These are phyloP conservation scores for Neolamprologus brichardi DNA, from an alignment of 2,113 vertebrate species.

Conservation along the genomic window DNA sequence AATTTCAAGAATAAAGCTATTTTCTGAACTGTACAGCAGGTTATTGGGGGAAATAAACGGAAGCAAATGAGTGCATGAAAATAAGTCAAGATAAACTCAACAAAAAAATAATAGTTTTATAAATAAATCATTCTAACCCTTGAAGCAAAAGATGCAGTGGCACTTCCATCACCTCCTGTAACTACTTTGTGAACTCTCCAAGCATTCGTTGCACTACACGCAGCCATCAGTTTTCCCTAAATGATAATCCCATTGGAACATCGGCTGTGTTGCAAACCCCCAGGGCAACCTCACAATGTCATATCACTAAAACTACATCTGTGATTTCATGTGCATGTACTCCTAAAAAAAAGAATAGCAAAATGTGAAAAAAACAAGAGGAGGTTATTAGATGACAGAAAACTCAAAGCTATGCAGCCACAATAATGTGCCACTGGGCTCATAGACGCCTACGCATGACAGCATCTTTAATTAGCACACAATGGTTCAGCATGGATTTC, in stretches of 20 bases:
- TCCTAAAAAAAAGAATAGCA: not conserved
- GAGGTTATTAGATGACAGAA: not conserved
- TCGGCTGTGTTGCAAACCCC: not conserved
- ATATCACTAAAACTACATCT: not conserved
- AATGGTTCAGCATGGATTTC: slow-evolving; percentile 23
- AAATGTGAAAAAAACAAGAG: not conserved
- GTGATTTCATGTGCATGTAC: not conserved
- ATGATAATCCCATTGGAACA: slow-evolving; percentile 27
- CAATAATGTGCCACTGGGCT: slow-evolving; percentile 1
- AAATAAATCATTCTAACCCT: slow-evolving; percentile 28
- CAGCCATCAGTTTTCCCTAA: slow-evolving; percentile 50
- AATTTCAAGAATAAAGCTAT: not conserved
- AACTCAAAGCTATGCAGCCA: not conserved
- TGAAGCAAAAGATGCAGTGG: slow-evolving; percentile 3
- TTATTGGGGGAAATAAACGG: not conserved
- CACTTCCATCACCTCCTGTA: slow-evolving; percentile 37
- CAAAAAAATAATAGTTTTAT: not conserved
- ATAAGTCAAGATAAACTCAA: not conserved
- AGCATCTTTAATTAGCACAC: slow-evolving; percentile 32
- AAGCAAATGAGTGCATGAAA: not conserved
- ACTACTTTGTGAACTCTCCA: not conserved
- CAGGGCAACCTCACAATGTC: not conserved
- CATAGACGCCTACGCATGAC: slow-evolving; percentile 1
- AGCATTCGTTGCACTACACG: slow-evolving; percentile 4
- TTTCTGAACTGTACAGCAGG: not conserved